Evolutionary conservation across 2,797 vertebrate genomes (phyloP).

Genomic region (Platalea minor): DNA sequence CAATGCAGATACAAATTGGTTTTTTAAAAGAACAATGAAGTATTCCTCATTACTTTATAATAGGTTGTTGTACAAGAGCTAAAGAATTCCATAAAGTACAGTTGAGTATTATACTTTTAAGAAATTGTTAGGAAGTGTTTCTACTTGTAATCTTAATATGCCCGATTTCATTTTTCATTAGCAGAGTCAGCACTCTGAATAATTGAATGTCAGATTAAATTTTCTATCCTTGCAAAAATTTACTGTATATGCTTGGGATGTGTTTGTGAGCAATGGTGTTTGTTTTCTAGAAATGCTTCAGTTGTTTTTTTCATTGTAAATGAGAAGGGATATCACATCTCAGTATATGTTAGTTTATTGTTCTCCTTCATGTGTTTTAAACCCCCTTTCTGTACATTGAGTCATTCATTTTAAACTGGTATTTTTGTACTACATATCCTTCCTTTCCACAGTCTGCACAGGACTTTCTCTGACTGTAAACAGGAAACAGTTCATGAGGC

Average conservation of each 20-base stretch:
- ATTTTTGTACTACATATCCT: neutral
- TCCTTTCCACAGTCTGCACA: neutral
- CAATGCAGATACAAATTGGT: neutral
- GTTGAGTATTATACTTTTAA: neutral
- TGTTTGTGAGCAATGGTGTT: neutral
- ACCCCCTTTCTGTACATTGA: neutral
- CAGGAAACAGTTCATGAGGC: neutral
- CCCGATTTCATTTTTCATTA: constrained; percentile 38
- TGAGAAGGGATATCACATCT: neutral
- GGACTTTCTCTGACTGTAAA: neutral
- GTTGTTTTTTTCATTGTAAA: neutral
- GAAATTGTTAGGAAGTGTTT: neutral
- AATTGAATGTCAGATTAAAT: constrained; percentile 22
- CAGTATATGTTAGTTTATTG: neutral
- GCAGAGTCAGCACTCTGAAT: constrained; percentile 25
- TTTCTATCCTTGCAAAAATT: neutral
- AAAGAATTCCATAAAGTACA: neutral
- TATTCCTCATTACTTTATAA: neutral
- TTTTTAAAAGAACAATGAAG: neutral
- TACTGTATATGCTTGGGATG: neutral
- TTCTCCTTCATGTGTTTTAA: neutral
- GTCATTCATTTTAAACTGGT: neutral
- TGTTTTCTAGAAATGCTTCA: neutral
- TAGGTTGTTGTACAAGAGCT: neutral
- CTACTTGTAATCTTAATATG: neutral